phyloP scores from a whole-genome alignment of 53 echinoderm and acorn worm genomes.

The Actinopyga echinites region DNA sequence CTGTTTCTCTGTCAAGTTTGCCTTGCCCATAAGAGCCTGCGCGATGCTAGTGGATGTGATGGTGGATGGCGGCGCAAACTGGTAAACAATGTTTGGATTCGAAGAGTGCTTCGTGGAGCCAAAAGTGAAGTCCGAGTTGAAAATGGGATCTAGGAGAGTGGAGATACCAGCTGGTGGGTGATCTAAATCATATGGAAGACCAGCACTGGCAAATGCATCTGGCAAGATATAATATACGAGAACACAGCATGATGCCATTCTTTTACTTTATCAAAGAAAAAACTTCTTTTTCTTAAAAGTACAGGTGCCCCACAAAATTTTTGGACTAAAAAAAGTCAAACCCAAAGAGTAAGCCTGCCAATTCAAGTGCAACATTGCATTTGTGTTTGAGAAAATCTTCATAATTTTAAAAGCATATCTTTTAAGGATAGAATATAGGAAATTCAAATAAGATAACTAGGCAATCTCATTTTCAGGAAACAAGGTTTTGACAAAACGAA shows the following conservation, averaged over 20 bases:
- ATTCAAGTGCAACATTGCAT: no score
- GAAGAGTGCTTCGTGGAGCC: slow-evolving; percentile 11
- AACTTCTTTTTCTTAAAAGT: no score
- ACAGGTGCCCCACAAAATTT: no score
- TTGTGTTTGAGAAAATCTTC: no score
- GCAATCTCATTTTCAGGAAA: no score
- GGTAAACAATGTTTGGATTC: slow-evolving; percentile 30
- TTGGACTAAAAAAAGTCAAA: no score
- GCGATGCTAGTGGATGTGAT: not conserved
- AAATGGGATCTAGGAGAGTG: not conserved
- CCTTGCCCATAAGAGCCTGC: not conserved
- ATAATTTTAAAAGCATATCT: no score
- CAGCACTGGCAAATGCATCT: slow-evolving; percentile 24
- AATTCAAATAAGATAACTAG: no score
- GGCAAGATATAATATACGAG: not conserved
- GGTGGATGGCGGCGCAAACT: slow-evolving; percentile 13
- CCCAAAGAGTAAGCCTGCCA: no score
- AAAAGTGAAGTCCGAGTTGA: slow-evolving; percentile 15
- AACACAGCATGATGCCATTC: not conserved
- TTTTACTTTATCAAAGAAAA: no score
- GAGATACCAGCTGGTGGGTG: not conserved
- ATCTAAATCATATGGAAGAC: not conserved
- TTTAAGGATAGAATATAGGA: no score
- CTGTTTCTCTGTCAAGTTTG: not conserved
- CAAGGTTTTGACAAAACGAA: no score